Base-by-base conservation (phyloP, 2,113 vertebrate genomes). In the Monopterus albus region DNA sequence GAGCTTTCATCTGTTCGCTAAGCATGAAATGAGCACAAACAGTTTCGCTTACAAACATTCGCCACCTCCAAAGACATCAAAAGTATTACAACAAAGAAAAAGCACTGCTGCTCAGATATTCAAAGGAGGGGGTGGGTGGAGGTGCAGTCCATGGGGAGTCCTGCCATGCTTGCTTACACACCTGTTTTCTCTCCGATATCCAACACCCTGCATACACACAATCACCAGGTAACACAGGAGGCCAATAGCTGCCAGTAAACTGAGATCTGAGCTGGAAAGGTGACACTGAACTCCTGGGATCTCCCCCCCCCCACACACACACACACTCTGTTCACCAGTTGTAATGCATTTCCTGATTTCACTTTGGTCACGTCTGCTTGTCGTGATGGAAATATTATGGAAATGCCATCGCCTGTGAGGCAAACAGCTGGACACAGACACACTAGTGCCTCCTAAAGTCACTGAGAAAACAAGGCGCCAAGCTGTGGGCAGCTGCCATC, bases 311-410 rank as follows among this genome's bases (percentile, higher is more conserved):
- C 17, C 15, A 23, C 75, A 58, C 21, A 29, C 50, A 26, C 56
- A 46, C 62, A 45, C 23, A 45, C 52, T 82, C 88, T 89, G 88
- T 91, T 92, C 90, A 91, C 87, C 57, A 61, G 76, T 86, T 46
- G 61, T 81, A 87, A 88, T 88, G 79, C 84, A 83, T 87, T 90
- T 92, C 90, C 92, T 91, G 82, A 81, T 75, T 67, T 60, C 51
- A 39, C 5, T 62, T 64, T 35, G 57, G 83, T 79, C 80, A 84
- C 83, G 87, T 90, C 89, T 83, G 57, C 82, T 79, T 43, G 65
- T 50, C 1, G 18, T 50, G 47, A 58, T 23, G 11, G 21, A 61
- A 61, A 46, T 29, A 14, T 60, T 66, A 76, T 25, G 51, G 36
- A 71, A 61, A 72, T 43, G 52, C 55, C 50, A 43, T 26, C 29